Percentiles rank a stretch among this genome's conserved stretches.
These are phyloP conservation scores for Drosophila eugracilis DNA, from an alignment of 1,140 invertebrate genomes.

Conservation along the genomic window DNA sequence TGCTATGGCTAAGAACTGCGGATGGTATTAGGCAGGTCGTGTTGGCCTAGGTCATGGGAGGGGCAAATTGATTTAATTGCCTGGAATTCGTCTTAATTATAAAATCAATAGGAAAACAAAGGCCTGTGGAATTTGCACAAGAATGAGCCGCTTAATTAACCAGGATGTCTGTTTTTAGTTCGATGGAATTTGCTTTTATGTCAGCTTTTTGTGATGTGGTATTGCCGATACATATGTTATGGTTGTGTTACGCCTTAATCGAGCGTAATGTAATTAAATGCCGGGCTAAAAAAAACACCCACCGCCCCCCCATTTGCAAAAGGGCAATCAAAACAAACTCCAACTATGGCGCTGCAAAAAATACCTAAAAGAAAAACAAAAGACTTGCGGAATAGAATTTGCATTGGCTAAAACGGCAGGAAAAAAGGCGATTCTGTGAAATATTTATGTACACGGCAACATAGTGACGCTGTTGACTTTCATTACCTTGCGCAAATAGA, in stretches of 20 bases:
- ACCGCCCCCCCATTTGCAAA: too few relatives aligned
- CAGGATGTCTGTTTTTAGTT: constrained; percentile 25
- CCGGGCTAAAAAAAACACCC: background rate
- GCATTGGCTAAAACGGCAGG: constrained; percentile 25
- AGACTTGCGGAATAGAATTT: constrained; percentile 52
- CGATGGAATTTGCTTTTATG: constrained; percentile 31
- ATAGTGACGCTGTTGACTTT: constrained; percentile 79
- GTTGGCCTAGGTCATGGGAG: constrained; percentile 39
- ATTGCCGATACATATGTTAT: constrained; percentile 8
- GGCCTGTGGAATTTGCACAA: constrained; percentile 28
- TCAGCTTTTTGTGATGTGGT: constrained; percentile 18
- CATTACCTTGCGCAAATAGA: constrained; percentile 80
- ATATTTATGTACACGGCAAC: constrained; percentile 50
- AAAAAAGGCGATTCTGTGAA: constrained; percentile 20
- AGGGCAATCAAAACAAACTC: constrained; percentile 27
- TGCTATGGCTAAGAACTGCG: background rate
- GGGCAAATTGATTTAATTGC: constrained; percentile 59
- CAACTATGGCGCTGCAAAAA: constrained; percentile 18
- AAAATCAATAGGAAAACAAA: constrained; percentile 62
- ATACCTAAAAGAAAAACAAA: constrained; percentile 10
- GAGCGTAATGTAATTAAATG: constrained; percentile 31
- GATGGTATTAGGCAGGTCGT: constrained; percentile 26
- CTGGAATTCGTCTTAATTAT: constrained; percentile 53
- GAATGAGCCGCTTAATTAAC: constrained; percentile 54
- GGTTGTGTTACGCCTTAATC: constrained; percentile 19